Conservation (phyloP, 2,888 invertebrate genomes). For the Salticus scenicus region DNA sequence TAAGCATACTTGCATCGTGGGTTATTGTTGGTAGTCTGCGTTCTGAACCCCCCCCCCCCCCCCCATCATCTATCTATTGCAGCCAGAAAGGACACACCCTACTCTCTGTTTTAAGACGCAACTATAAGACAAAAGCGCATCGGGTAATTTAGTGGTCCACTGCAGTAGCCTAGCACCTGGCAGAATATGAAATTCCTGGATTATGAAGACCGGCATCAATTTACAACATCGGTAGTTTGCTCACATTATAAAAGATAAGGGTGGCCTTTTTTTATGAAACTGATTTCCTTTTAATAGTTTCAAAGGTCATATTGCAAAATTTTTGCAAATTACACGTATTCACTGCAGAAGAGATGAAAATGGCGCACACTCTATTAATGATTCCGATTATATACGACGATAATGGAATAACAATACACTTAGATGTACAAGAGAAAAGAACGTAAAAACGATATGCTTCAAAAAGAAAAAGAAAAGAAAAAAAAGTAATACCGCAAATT, state of each 20-base stretch:
- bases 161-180: conserved; percentile 64
- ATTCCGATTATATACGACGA: background rate
- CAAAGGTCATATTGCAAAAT: conserved; percentile 34
- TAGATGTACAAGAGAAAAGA: no score
- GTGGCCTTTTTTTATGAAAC: conserved; percentile 22
- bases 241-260: conserved; percentile 56
- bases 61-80: conserved; percentile 49
- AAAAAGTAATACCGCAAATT: no score
- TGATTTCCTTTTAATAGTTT: conserved; percentile 60
- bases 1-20: conserved; percentile 65
- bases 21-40: conserved; percentile 63
- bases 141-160: conserved; percentile 56
- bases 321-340: conserved; percentile 26
- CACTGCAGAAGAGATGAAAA: background rate
- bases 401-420: background rate
- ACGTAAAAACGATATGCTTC: no score
- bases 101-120: conserved; percentile 65
- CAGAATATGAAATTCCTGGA: conserved; percentile 60
- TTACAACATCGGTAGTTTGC: conserved; percentile 43
- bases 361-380: conserved; percentile 3
- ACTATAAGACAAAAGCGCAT: conserved; percentile 64
- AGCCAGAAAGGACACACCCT: conserved; percentile 51
- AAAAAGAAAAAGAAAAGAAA: no score
- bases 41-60: conserved; percentile 28
- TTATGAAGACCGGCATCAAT: conserved; percentile 59